These are phyloP conservation scores for Clinocottus analis DNA, from an alignment of 2,113 vertebrate species.

Conservation along the genomic window DNA sequence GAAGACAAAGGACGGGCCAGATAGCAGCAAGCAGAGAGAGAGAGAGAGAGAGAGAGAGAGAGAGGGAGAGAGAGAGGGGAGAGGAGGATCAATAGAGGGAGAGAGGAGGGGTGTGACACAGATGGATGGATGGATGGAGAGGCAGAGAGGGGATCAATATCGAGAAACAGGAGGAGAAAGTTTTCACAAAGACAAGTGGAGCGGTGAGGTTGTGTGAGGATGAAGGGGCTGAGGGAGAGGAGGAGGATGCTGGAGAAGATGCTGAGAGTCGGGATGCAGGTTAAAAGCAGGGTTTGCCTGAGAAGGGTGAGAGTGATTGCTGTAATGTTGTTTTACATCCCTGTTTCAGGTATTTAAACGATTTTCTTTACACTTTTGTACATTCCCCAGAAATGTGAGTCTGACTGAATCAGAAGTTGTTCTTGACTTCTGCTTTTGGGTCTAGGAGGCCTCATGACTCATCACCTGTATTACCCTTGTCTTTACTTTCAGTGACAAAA, in stretches of 20 bases:
- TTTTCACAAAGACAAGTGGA: constrained; percentile 61
- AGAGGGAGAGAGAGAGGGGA: constrained; percentile 50
- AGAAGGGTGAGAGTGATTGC: constrained; percentile 13
- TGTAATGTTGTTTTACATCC: constrained; percentile 8
- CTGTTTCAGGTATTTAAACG: constrained; percentile 1
- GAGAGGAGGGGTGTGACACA: constrained; percentile 32
- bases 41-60: constrained; percentile 43
- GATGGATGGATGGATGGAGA: constrained; percentile 41
- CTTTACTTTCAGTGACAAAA: not conserved
- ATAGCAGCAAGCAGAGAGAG: constrained; percentile 77
- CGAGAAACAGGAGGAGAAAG: constrained; percentile 62
- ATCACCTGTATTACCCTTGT: not conserved
- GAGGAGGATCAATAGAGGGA: constrained; percentile 42
- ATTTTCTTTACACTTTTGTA: not conserved
- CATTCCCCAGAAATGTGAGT: not conserved
- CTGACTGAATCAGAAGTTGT: not conserved
- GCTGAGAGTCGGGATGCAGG: constrained; percentile 21
- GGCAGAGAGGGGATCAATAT: constrained; percentile 64
- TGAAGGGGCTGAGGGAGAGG: not conserved
- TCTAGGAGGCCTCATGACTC: not conserved
- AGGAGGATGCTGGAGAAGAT: constrained; percentile 24
- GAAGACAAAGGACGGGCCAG: constrained; percentile 91
- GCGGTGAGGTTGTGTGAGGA: constrained; percentile 30
- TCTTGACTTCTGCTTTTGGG: not conserved
- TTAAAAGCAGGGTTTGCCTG: constrained; percentile 20